Evolutionary conservation across 2,113 vertebrate species (phyloP).

Genomic region (Rostratula benghalensis): DNA sequence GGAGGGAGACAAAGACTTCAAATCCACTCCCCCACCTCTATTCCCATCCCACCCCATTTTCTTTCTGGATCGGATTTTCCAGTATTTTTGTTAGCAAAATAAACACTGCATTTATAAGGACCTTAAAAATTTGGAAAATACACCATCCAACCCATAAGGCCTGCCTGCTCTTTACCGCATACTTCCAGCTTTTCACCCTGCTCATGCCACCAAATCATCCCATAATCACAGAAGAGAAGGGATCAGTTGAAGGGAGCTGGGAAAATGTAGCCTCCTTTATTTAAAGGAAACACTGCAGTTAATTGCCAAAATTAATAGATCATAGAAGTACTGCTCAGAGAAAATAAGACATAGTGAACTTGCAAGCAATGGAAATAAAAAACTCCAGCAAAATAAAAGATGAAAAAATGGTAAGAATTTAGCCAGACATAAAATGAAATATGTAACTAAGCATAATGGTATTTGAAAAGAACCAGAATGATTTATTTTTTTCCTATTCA

Average conservation of each 20-base stretch:
- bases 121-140: neutral
- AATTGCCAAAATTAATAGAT: neutral
- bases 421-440: neutral
- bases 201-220: neutral
- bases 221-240: neutral
- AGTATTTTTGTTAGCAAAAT: neutral
- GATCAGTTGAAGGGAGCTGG: neutral
- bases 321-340: neutral
- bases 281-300: neutral
- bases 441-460: neutral
- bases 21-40: neutral
- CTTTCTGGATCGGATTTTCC: neutral
- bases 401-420: neutral
- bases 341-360: neutral
- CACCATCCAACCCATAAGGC: neutral
- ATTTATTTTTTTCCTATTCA: neutral
- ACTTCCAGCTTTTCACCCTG: neutral
- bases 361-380: neutral
- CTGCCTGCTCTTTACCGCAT: neutral
- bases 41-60: neutral
- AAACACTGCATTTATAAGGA: neutral
- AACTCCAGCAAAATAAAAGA: neutral
- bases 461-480: neutral
- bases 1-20: slow-evolving; percentile 40
- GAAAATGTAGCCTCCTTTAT: neutral